Base-by-base conservation (phyloP, 2,888 invertebrate genomes). In the Raillietiella orientalis region DNA sequence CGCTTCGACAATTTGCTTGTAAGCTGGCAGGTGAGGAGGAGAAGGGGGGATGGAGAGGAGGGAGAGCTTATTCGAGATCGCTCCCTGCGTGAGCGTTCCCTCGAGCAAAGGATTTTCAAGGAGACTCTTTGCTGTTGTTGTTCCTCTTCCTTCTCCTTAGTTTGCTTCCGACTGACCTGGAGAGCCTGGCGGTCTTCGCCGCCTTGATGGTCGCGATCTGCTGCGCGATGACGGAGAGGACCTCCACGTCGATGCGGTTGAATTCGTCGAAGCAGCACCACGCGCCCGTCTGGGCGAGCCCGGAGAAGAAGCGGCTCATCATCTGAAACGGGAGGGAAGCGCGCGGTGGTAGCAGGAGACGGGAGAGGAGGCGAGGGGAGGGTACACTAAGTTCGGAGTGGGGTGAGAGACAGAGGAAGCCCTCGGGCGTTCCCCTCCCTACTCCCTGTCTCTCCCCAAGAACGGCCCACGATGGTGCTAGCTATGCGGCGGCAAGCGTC, bases 241-340 rank as follows among this genome's bases (percentile, higher is more conserved):
- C 77, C 45, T 77, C 77, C 35, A 77, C 74, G 40, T 77, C 72
- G 30, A 79, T 77, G 4, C 77, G 57, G 45, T 79, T 77, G 44
- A 77, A 77, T 43, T 79, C 77, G 42, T 77, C 77, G 42, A 79
- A 77, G 39, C 77, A 79, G 38, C 74, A 74, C 77, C 77, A 77
- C 3, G 74, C 74, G 1, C 79, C 79, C 2, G 72, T 72, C 28
- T 75, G 75, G 0, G 75, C 75, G 34, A 77, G 45, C 0, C 79
- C 79, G 3, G 75, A 70, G 47, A 77, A 77, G 42, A 77, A 77
- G 29, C 71, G 53, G 1, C 79, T 77, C 77, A 79, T 79, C 67
- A 71, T 70, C 52, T 69, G 58, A n/a, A n/a, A n/a, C 11, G 33
- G 27, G 15, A 14, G 5, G 28, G n/a, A 21, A 21, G 28, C 28